Evolutionary conservation across 2,113 vertebrate genomes (phyloP), one percentile per base, ranked within the genome.

Genomic region (Sorex fumeus): DNA sequence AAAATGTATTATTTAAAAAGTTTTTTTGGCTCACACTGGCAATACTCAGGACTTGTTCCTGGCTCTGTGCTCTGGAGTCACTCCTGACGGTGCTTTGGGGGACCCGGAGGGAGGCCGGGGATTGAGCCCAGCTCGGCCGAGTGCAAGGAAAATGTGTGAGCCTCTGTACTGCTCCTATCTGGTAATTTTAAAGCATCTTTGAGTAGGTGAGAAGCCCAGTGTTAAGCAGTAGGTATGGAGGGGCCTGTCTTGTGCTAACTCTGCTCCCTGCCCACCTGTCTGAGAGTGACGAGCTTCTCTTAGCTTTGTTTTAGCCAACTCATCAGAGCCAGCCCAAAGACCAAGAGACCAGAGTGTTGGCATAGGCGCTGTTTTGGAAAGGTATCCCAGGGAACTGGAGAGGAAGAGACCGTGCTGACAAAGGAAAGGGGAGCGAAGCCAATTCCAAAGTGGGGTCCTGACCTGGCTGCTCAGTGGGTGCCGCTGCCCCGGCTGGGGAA

Each of bases 341-440:
- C 43, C 0, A 40, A 3, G n/a, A 95, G 82, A 40, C 16, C 47
- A 60, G 36, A 60, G n/a, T 53, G 82, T 88, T 36, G 57, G 57
- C 66, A 32, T 1, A 40, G 62, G 60, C 50, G 66, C 93, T 67
- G 36, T 79, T 93, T 95, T 92, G 82, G 92, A 84, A 88, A 80
- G 75, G 15, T 86, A 64, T 85, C 86, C 70, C 32, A 67, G 87
- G 80, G 62, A 84, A 45, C 71, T 79, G 21, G 64, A 81, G 72
- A 70, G 77, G 47, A 87, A 84, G 67, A 43, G 43, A 18, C 6
- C 66, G 27, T 40, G 57, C 43, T 71, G 79, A 82, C 76, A 78
- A 69, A 91, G 16, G 21, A 70, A 82, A 91, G 16, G 19, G 75
- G 77, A 69, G 45, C 77, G 57, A 84, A 77, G 69, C 19, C 71